These are phyloP conservation scores for Sitta carolinensis DNA, from an alignment of 2,797 vertebrate genomes.

Conservation along the genomic window DNA sequence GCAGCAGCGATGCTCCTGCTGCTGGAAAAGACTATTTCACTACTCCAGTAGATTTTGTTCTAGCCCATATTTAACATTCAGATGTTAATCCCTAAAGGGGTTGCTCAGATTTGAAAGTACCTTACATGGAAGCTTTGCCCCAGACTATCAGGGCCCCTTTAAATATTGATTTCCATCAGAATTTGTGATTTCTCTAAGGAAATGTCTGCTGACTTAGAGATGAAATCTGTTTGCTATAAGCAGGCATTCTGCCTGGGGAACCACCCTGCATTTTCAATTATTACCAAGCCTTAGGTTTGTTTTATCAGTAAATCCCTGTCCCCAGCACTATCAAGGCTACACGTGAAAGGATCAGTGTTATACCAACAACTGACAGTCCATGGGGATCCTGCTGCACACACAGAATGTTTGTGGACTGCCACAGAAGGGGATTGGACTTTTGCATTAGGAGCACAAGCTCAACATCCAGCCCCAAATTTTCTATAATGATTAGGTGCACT, in stretches of 20 bases:
- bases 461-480: background rate
- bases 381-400: background rate
- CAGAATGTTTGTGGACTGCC: background rate
- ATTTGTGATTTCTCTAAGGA: background rate
- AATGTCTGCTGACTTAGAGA: background rate
- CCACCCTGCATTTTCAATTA: slow-evolving; percentile 11
- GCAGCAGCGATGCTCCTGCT: background rate
- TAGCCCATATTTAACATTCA: background rate
- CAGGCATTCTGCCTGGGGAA: background rate
- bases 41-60: slow-evolving; percentile 10
- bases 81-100: background rate
- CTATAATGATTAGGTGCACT: background rate
- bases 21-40: background rate
- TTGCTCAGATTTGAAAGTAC: background rate
- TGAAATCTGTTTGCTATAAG: background rate
- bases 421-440: background rate
- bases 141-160: background rate
- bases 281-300: background rate
- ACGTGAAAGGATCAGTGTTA: slow-evolving; percentile 7
- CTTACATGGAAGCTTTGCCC: background rate
- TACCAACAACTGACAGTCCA: background rate
- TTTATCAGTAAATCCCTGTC: slow-evolving; percentile 44
- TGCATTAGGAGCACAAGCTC: background rate
- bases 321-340: background rate
- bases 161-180: slow-evolving; percentile 25